Evolutionary conservation across 2,113 vertebrate species (phyloP).

Genomic region (Mionectes macconnelli): DNA sequence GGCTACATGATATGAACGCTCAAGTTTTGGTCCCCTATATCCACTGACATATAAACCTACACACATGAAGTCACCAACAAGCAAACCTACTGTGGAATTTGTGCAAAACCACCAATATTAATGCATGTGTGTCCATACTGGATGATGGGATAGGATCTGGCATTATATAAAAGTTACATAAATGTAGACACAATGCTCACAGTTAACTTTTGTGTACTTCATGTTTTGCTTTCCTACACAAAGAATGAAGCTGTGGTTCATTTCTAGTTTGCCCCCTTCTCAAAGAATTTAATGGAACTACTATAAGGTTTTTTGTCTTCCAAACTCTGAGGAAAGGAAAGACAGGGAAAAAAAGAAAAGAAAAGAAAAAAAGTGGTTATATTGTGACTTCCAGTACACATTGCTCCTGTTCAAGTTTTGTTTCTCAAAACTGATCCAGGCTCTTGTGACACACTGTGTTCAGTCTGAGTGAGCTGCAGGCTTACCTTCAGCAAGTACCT

Average conservation of each 20-base stretch:
- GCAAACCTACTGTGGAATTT: background rate
- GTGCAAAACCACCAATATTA: background rate
- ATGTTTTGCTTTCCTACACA: background rate
- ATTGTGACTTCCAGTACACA: fast-evolving
- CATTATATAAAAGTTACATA: background rate
- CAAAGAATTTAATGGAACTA: background rate
- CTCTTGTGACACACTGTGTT: background rate
- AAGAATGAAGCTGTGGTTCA: background rate
- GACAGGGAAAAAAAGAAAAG: background rate
- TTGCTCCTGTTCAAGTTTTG: background rate
- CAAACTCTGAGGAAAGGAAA: background rate
- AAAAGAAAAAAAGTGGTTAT: background rate
- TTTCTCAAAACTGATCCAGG: background rate
- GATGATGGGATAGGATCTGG: background rate
- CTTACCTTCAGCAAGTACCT: background rate
- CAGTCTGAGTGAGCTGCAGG: background rate
- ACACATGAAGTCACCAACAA: background rate
- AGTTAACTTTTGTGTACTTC: background rate
- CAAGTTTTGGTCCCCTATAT: background rate
- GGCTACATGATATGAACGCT: background rate
- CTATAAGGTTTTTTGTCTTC: background rate
- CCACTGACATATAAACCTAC: background rate
- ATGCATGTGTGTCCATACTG: background rate
- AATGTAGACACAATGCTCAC: background rate
- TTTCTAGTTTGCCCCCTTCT: background rate